A percentile compares a stretch with the other conserved stretches of the same genome.
Evolutionary conservation across 2,888 invertebrate genomes (phyloP).

Genomic region (Caenorhabditis wallacei): DNA sequence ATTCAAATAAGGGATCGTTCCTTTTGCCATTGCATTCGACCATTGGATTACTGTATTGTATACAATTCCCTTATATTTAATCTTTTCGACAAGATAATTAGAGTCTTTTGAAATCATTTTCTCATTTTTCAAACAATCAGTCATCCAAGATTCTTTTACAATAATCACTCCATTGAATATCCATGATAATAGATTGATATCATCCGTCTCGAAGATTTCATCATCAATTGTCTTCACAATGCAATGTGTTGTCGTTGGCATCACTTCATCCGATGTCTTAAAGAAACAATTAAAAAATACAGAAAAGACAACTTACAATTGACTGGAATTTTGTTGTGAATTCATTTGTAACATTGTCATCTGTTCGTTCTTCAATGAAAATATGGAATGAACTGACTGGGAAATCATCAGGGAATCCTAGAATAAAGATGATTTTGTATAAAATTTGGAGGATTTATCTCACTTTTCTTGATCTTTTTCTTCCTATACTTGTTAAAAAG

Average conservation of each 20-base stretch:
- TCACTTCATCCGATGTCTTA: constrained; percentile 18
- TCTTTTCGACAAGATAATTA: constrained; percentile 28
- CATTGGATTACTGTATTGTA: constrained; percentile 44
- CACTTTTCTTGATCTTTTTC: constrained; percentile 20
- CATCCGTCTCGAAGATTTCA: constrained; percentile 28
- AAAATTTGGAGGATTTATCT: not conserved
- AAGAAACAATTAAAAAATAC: not conserved
- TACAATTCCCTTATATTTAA: constrained; percentile 23
- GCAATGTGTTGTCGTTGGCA: constrained; percentile 23
- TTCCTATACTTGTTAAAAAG: constrained; percentile 29
- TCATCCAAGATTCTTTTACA: constrained; percentile 41
- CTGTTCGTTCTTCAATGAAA: constrained; percentile 25
- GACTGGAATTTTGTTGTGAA: constrained; percentile 12
- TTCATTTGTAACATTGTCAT: constrained; percentile 4
- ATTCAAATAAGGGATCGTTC: constrained; percentile 28
- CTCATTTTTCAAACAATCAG: constrained; percentile 23
- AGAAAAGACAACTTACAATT: constrained; percentile 14
- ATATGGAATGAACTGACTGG: constrained; percentile 30
- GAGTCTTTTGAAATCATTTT: constrained; percentile 21
- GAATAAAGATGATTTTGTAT: no score
- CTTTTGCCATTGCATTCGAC: constrained; percentile 45
- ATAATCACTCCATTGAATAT: constrained; percentile 47
- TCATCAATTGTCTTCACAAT: constrained; percentile 2
- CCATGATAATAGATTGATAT: constrained; percentile 9
- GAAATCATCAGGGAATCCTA: constrained; percentile 23